These are phyloP conservation scores for Columba janthina DNA, from an alignment of 2,113 vertebrate species.

Conservation along the genomic window DNA sequence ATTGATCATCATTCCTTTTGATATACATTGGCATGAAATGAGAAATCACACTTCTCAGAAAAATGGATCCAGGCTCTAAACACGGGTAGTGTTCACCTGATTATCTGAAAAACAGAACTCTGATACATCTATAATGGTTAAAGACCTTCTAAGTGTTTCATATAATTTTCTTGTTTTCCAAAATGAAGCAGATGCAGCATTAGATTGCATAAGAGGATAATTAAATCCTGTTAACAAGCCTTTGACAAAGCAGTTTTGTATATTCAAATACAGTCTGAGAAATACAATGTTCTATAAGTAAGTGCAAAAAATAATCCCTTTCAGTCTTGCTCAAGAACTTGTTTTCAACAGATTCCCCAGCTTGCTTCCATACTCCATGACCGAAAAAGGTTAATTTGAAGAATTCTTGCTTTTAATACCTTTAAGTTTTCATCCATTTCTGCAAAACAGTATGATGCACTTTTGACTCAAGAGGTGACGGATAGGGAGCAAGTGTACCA, in stretches of 20 bases:
- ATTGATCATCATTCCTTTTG: background rate
- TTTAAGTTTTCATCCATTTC: background rate
- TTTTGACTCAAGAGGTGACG: background rate
- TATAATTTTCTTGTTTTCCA: background rate
- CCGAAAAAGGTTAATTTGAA: background rate
- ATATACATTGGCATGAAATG: background rate
- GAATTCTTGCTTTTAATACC: background rate
- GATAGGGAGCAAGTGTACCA: background rate
- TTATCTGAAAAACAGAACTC: background rate
- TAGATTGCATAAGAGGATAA: background rate
- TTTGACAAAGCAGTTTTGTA: background rate
- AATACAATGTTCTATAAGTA: background rate
- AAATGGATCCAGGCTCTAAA: background rate
- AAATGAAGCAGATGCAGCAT: background rate
- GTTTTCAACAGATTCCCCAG: background rate
- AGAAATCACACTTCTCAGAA: background rate
- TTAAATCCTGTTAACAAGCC: background rate
- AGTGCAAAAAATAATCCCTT: background rate
- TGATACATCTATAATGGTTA: background rate
- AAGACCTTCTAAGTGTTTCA: background rate
- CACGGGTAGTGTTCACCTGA: fast-evolving
- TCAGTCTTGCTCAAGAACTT: background rate
- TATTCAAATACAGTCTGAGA: background rate
- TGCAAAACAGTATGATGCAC: background rate
- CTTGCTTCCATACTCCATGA: background rate